Conservation (phyloP, 1,140 invertebrate species). For the Cotesia glomerata region DNA sequence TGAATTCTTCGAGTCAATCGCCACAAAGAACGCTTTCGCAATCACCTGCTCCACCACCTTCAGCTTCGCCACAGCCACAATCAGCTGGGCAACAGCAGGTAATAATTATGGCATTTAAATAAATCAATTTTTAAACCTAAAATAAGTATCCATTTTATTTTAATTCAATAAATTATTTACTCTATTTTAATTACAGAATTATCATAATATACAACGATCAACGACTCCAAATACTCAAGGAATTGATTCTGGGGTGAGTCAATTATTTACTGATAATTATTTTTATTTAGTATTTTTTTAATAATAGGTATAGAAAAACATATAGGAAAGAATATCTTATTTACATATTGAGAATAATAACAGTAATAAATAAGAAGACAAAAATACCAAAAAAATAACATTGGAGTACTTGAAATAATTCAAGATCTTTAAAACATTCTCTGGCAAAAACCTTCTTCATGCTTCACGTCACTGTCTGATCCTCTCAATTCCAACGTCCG, state of each 20-base stretch:
- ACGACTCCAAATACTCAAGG: conserved; percentile 63
- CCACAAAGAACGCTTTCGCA: conserved; percentile 60
- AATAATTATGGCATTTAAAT: neutral
- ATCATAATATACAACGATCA: conserved; percentile 60
- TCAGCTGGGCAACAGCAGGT: conserved; percentile 56
- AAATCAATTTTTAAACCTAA: neutral
- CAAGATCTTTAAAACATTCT: conserved; percentile 8
- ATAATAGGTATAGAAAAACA: neutral
- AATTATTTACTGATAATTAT: neutral
- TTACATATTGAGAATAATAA: neutral
- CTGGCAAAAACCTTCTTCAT: conserved; percentile 19
- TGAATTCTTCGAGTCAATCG: conserved; percentile 59
- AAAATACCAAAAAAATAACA: neutral
- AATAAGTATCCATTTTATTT: neutral
- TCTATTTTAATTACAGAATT: conserved; percentile 52
- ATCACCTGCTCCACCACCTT: conserved; percentile 60
- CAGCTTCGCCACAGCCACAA: conserved; percentile 60
- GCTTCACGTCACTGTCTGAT: conserved; percentile 16
- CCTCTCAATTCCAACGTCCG: conserved; percentile 12
- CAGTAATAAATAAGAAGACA: neutral
- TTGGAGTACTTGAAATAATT: neutral
- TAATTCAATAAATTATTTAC: neutral
- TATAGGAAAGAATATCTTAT: neutral
- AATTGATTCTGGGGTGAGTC: conserved; percentile 61
- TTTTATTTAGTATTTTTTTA: conserved; percentile 1